Conservation (phyloP, 2,797 vertebrate genomes). For the Poecilia picta region DNA sequence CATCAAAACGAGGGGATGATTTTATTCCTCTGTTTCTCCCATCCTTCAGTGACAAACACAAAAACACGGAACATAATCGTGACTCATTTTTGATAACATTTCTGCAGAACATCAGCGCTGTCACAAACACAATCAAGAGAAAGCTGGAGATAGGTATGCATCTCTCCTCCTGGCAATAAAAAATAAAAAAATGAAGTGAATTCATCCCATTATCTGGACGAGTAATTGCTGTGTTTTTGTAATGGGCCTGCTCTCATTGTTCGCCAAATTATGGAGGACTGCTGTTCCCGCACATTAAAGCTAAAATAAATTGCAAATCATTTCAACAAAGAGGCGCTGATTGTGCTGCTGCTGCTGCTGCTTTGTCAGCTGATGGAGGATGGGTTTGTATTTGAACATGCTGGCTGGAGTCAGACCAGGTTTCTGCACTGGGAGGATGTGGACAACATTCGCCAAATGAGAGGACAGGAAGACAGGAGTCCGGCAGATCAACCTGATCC, state of each 20-base stretch:
- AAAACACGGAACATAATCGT: not conserved
- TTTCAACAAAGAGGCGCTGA: constrained; percentile 21
- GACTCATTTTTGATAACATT: constrained; percentile 9
- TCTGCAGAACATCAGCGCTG: not conserved
- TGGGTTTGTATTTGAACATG: constrained; percentile 34
- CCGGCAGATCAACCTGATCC: not conserved
- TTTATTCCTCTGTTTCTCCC: constrained; percentile 1
- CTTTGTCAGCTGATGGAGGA: constrained; percentile 36
- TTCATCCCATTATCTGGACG: constrained; percentile 37
- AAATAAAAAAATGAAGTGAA: constrained; percentile 7
- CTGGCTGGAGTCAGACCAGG: constrained; percentile 22
- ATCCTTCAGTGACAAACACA: constrained; percentile 8
- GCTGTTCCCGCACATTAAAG: constrained; percentile 28
- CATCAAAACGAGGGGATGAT: not conserved
- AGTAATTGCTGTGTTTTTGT: constrained; percentile 55
- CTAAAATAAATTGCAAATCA: constrained; percentile 51
- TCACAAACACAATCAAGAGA: not conserved
- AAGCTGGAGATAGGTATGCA: not conserved
- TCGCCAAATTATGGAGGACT: constrained; percentile 39
- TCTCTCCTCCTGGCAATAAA: constrained; percentile 1
- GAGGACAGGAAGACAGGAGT: not conserved
- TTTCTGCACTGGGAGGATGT: constrained; percentile 11
- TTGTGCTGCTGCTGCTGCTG: constrained; percentile 18
- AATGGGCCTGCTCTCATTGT: constrained; percentile 41
- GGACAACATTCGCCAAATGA: not conserved